A percentile compares a stretch with the other conserved stretches of the same genome.
phyloP scores from a whole-genome alignment of 2,797 vertebrate species.

The Micromesistius poutassou region DNA sequence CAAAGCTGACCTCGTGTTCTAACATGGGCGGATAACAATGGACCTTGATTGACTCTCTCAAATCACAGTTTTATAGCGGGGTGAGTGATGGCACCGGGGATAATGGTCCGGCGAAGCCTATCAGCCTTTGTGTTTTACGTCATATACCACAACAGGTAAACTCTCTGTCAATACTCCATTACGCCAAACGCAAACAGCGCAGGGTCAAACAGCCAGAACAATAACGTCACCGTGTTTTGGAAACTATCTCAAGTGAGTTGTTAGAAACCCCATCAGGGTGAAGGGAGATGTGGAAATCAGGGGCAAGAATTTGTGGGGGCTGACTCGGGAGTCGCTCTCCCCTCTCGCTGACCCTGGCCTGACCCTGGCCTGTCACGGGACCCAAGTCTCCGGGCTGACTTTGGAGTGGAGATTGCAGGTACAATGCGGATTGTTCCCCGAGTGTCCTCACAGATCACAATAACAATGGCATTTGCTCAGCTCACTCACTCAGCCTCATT shows the following conservation, averaged over 20 bases:
- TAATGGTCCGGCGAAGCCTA: slow-evolving; percentile 46
- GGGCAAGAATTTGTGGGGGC: slow-evolving; percentile 26
- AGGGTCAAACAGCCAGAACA: slow-evolving; percentile 48
- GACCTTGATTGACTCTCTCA: slow-evolving; percentile 53
- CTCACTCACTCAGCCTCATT: slow-evolving; percentile 71
- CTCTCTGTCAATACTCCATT: slow-evolving; percentile 61
- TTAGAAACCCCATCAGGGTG: slow-evolving; percentile 43
- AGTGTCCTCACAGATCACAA: slow-evolving; percentile 77
- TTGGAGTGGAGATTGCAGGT: slow-evolving; percentile 88
- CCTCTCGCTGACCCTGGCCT: slow-evolving; percentile 67
- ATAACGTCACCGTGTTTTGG: slow-evolving; percentile 42
- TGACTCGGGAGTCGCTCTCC: slow-evolving; percentile 38
- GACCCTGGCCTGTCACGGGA: slow-evolving; percentile 79
- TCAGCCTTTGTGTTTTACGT: slow-evolving; percentile 57
- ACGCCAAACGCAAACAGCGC: slow-evolving; percentile 57
- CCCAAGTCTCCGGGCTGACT: slow-evolving; percentile 74
- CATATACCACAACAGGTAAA: slow-evolving; percentile 54
- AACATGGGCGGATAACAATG: slow-evolving; percentile 66
- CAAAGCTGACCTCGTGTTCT: slow-evolving; percentile 57
- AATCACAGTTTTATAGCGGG: slow-evolving; percentile 63
- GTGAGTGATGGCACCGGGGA: slow-evolving; percentile 56
- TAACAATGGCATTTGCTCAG: slow-evolving; percentile 80
- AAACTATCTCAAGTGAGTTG: slow-evolving; percentile 40
- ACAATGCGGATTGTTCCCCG: slow-evolving; percentile 87
- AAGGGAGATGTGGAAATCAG: slow-evolving; percentile 51